phyloP scores from a whole-genome alignment of 2,113 vertebrate genomes.

The Setophaga petechia region DNA sequence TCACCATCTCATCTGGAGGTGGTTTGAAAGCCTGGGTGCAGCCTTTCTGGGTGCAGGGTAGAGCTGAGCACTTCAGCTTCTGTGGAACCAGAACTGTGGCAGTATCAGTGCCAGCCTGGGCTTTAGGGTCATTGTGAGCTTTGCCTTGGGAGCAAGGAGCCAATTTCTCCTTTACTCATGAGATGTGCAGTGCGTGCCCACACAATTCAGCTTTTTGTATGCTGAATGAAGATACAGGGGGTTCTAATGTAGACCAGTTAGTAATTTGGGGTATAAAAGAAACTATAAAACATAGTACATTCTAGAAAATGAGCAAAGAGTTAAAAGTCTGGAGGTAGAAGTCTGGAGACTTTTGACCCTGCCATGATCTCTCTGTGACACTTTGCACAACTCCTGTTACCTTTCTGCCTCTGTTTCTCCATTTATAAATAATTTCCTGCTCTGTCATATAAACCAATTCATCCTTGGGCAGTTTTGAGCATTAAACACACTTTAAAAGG shows the following conservation, averaged over 20 bases:
- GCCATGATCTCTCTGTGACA: background rate
- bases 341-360: background rate
- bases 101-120: background rate
- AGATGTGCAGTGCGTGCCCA: accelerated
- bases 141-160: background rate
- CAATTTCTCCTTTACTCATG: background rate
- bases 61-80: background rate
- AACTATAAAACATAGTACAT: background rate
- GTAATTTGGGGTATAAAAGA: background rate
- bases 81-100: background rate
- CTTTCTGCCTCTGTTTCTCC: constrained; percentile 25
- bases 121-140: background rate
- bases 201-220: background rate
- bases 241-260: background rate
- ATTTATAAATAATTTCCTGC: constrained; percentile 35
- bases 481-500: constrained; percentile 8
- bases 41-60: accelerated
- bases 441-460: background rate
- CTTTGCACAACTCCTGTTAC: background rate
- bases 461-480: background rate
- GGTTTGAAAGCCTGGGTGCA: background rate
- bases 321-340: constrained; percentile 1
- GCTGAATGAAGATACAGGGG: background rate
- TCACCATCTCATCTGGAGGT: background rate
- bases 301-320: background rate